phyloP scores from a whole-genome alignment of 2,113 vertebrate genomes.

The Pachycephala philippinensis region DNA sequence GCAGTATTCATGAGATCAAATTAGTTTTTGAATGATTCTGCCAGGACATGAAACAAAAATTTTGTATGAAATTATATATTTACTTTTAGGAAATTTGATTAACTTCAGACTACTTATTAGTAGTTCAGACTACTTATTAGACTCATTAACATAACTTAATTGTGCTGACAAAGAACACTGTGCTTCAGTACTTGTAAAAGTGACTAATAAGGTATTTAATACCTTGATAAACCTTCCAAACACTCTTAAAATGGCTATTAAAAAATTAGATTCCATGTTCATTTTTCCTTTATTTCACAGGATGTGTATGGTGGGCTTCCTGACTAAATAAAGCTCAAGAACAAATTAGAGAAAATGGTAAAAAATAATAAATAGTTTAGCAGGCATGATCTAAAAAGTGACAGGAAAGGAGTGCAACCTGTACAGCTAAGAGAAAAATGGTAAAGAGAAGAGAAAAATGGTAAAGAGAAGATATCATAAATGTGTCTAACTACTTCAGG shows the following conservation, averaged over 20 bases:
- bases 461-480: not conserved
- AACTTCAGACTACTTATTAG: not conserved
- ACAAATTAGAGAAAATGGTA: not conserved
- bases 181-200: not conserved
- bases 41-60: not conserved
- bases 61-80: not conserved
- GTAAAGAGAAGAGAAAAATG: not conserved
- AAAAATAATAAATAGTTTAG: not conserved
- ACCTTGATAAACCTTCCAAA: not conserved
- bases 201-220: not conserved
- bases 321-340: not conserved
- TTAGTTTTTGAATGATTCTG: not conserved
- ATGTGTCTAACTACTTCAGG: not conserved
- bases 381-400: not conserved
- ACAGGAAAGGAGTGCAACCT: not conserved
- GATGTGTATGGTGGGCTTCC: not conserved
- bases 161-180: not conserved
- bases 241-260: not conserved
- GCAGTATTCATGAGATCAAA: not conserved
- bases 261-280: not conserved
- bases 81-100: conserved; percentile 23
- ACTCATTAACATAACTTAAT: conserved; percentile 36
- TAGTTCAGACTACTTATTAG: not conserved
- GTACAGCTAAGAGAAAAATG: not conserved
- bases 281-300: not conserved